Conservation (phyloP, 2,888 invertebrate genomes). For the Trichacis sp. region DNA sequence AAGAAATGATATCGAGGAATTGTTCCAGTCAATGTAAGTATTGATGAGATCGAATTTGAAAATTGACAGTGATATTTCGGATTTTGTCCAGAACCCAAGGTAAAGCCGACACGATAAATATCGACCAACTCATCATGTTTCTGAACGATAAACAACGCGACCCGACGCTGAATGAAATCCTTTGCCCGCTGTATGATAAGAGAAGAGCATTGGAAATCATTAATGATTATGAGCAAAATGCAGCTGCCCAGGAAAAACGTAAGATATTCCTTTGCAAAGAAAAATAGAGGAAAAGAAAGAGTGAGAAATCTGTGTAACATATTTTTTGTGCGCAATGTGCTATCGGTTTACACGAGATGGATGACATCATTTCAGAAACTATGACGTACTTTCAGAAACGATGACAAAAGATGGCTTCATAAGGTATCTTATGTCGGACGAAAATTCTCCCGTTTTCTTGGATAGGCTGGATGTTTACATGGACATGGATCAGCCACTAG, state of each 20-base stretch:
- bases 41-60: background rate
- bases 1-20: slow-evolving; percentile 97
- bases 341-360: slow-evolving; percentile 35
- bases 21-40: slow-evolving; percentile 95
- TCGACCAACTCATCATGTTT: slow-evolving; percentile 91
- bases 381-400: slow-evolving; percentile 73
- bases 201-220: slow-evolving; percentile 94
- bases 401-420: slow-evolving; percentile 96
- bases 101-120: slow-evolving; percentile 86
- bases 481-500: slow-evolving; percentile 99
- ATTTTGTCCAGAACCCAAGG: slow-evolving; percentile 93
- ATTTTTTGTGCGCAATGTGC: background rate
- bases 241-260: slow-evolving; percentile 80
- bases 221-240: slow-evolving; percentile 89
- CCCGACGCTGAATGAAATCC: slow-evolving; percentile 97
- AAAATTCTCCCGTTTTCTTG: slow-evolving; percentile 98
- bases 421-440: slow-evolving; percentile 99
- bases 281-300: too few species aligned
- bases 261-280: too few species aligned
- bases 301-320: too few species aligned
- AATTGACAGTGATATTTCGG: background rate
- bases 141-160: slow-evolving; percentile 98
- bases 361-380: slow-evolving; percentile 50
- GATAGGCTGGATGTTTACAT: slow-evolving; percentile 97
- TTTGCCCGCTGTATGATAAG: slow-evolving; percentile 96